phyloP scores from a whole-genome alignment of 2,797 vertebrate species.

The Caiman crocodilus region DNA sequence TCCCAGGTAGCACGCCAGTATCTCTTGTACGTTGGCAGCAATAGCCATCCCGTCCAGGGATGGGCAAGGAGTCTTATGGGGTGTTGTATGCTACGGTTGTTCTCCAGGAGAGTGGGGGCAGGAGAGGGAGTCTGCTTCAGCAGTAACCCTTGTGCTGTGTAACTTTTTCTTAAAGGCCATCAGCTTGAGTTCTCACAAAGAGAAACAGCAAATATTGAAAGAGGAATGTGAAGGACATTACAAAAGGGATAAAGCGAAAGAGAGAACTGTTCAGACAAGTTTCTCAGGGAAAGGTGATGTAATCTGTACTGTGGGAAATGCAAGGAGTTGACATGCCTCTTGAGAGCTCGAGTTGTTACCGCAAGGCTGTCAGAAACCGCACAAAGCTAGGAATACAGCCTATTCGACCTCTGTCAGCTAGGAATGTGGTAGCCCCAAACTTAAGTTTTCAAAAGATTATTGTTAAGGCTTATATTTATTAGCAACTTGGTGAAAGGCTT shows the following conservation, averaged over 20 bases:
- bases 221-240: slow-evolving; percentile 47
- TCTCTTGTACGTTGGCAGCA: background rate
- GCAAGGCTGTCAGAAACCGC: slow-evolving; percentile 19
- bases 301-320: slow-evolving; percentile 59
- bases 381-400: slow-evolving; percentile 2
- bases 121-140: background rate
- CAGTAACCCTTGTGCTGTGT: slow-evolving; percentile 36
- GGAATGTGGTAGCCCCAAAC: slow-evolving; percentile 40
- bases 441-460: slow-evolving; percentile 32
- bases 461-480: slow-evolving; percentile 29
- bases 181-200: slow-evolving; percentile 6
- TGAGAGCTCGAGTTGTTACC: slow-evolving; percentile 31
- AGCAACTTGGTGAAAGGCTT: slow-evolving; percentile 17
- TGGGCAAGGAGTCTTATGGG: background rate
- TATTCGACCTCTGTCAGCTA: slow-evolving; percentile 32
- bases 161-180: slow-evolving; percentile 59
- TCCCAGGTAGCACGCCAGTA: background rate
- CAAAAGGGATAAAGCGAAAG: slow-evolving; percentile 50
- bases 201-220: slow-evolving; percentile 53
- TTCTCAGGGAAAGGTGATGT: slow-evolving; percentile 61
- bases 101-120: background rate
- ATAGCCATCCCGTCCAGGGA: background rate
- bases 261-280: slow-evolving; percentile 61
- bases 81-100: background rate
- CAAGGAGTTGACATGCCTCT: slow-evolving; percentile 29